Evolutionary conservation across 2,888 invertebrate genomes (phyloP).

Genomic region (Anagyrus pseudococci): DNA sequence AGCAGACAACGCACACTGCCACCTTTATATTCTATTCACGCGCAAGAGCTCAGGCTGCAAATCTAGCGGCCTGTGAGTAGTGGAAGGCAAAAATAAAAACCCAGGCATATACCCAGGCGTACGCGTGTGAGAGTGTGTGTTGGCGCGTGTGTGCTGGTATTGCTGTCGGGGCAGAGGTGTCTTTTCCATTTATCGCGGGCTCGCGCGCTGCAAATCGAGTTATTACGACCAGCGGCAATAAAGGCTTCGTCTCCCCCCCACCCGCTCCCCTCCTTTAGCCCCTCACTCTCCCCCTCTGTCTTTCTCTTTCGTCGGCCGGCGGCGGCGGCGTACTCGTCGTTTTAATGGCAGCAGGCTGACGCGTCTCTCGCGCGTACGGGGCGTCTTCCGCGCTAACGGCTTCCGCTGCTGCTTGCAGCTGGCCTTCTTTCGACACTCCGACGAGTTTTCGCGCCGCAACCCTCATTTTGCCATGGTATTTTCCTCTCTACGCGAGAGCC

Average conservation of each 20-base stretch:
- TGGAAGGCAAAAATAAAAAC: too few species aligned
- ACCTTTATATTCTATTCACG: too few species aligned
- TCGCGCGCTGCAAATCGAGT: conserved; percentile 30
- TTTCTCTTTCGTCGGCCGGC: background rate
- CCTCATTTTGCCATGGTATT: background rate
- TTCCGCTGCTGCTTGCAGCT: conserved; percentile 1
- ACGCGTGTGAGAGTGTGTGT: background rate
- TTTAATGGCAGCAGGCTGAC: conserved; percentile 23
- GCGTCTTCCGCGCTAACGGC: conserved; percentile 5
- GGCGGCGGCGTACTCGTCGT: background rate
- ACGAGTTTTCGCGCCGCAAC: background rate
- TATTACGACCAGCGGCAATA: conserved; percentile 34
- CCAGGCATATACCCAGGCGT: too few species aligned
- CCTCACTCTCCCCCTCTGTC: background rate
- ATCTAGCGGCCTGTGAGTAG: too few species aligned
- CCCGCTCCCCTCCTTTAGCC: too few species aligned
- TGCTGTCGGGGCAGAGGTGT: background rate
- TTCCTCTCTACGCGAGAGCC: too few species aligned
- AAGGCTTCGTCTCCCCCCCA: conserved; percentile 9
- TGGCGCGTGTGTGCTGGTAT: background rate
- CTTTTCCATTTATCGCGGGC: background rate
- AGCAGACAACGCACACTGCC: too few species aligned
- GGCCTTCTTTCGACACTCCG: background rate
- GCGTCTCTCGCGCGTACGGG: conserved; percentile 14
- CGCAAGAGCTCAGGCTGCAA: too few species aligned